Conservation (phyloP, 2,797 vertebrate species). For the Monodelphis domestica region DNA sequence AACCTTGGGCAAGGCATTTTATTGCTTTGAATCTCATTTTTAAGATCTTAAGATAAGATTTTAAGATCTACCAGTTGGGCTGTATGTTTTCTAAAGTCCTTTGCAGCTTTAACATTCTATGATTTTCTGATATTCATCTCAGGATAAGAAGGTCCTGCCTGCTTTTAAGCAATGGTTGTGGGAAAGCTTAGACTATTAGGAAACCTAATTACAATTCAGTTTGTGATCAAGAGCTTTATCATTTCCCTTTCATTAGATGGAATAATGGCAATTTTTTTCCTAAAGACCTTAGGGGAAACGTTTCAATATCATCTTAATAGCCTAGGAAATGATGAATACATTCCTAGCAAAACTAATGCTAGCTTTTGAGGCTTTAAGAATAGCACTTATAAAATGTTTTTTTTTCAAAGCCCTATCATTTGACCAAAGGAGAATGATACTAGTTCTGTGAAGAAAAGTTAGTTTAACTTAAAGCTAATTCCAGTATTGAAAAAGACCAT, state of each 20-base stretch:
- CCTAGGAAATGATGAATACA: conserved; percentile 61
- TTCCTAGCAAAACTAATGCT: conserved; percentile 62
- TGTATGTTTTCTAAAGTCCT: neutral
- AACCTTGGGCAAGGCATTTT: neutral
- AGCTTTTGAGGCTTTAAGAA: conserved; percentile 51
- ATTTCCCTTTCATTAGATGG: conserved; percentile 44
- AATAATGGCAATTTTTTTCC: conserved; percentile 47
- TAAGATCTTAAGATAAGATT: too few species aligned
- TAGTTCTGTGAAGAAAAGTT: neutral
- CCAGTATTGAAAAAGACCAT: neutral
- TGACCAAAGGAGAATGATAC: conserved; percentile 29
- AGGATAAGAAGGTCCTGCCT: conserved; percentile 35
- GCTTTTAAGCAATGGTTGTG: conserved; percentile 55
- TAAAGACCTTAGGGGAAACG: conserved; percentile 56
- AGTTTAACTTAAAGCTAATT: neutral
- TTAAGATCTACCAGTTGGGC: neutral
- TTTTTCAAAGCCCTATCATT: conserved; percentile 43
- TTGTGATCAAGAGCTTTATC: conserved; percentile 54
- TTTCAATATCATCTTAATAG: conserved; percentile 66
- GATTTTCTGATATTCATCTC: conserved; percentile 2
- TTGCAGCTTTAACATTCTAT: neutral
- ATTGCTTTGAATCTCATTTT: neutral
- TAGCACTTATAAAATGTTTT: neutral
- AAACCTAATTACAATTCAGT: conserved; percentile 38
- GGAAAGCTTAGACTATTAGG: conserved; percentile 52